Evolutionary conservation across 2,888 invertebrate genomes (phyloP).

Genomic region (Anarsia innoxiella): DNA sequence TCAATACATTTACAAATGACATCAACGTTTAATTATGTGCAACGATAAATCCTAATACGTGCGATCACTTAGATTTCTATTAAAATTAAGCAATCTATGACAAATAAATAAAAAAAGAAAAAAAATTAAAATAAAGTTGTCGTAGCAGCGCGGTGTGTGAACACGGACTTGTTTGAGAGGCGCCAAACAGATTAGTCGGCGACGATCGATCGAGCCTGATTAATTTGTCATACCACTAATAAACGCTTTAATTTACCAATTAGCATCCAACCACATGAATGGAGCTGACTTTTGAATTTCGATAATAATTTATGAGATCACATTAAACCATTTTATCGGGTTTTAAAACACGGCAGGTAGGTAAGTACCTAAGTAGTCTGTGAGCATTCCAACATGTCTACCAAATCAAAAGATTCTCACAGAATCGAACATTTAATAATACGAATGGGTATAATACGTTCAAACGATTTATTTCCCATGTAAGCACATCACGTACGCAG

Average conservation of each 20-base stretch:
- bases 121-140: not conserved
- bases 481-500: slow-evolving; percentile 70
- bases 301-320: too few relatives aligned
- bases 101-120: too few relatives aligned
- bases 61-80: too few relatives aligned
- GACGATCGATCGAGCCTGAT: slow-evolving; percentile 31
- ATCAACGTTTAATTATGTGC: too few relatives aligned
- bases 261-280: slow-evolving; percentile 37
- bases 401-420: slow-evolving; percentile 63
- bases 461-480: slow-evolving; percentile 65
- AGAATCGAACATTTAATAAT: slow-evolving; percentile 69
- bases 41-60: too few relatives aligned
- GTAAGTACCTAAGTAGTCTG: too few relatives aligned
- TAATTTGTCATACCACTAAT: slow-evolving; percentile 49
- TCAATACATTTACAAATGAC: too few relatives aligned
- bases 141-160: not conserved
- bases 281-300: too few relatives aligned
- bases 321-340: too few relatives aligned
- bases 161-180: slow-evolving; percentile 26
- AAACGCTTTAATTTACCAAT: slow-evolving; percentile 52
- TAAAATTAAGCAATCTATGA: too few relatives aligned
- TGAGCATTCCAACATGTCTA: slow-evolving; percentile 54
- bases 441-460: slow-evolving; percentile 63
- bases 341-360: too few relatives aligned
- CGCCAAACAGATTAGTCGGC: slow-evolving; percentile 41